Evolutionary conservation across 2,113 vertebrate species (phyloP).

Genomic region (Struthio camelus): DNA sequence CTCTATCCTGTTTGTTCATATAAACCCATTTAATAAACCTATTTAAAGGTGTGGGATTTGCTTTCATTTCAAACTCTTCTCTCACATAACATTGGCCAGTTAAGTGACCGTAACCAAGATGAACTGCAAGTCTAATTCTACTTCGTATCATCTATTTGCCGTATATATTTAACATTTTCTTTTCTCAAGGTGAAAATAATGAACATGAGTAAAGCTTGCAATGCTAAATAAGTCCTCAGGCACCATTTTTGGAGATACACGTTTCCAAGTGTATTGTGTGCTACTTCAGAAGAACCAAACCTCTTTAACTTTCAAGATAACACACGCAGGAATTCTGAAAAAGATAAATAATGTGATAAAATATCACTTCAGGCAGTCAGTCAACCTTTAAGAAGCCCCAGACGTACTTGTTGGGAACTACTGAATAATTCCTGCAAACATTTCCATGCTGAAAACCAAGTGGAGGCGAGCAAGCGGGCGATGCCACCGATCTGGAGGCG

Average conservation of each 20-base stretch:
- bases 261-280: accelerated
- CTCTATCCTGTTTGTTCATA: neutral
- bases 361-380: neutral
- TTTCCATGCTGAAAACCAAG: neutral
- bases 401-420: neutral
- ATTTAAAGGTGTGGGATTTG: neutral
- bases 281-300: neutral
- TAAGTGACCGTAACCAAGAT: accelerated
- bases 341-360: accelerated
- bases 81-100: neutral
- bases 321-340: neutral
- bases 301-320: neutral
- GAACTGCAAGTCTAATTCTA: neutral
- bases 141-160: accelerated
- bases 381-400: too few species aligned
- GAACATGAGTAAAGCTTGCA: accelerated
- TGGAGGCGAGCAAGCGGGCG: accelerated
- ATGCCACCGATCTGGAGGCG: neutral
- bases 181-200: neutral
- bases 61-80: neutral
- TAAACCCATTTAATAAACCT: neutral
- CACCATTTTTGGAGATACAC: neutral
- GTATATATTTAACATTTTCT: neutral
- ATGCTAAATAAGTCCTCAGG: neutral
- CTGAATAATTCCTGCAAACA: neutral